Percentiles rank a stretch among this genome's conserved stretches.
These are phyloP conservation scores for Aquatica leii DNA, from an alignment of 2,888 invertebrate genomes.

Conservation along the genomic window DNA sequence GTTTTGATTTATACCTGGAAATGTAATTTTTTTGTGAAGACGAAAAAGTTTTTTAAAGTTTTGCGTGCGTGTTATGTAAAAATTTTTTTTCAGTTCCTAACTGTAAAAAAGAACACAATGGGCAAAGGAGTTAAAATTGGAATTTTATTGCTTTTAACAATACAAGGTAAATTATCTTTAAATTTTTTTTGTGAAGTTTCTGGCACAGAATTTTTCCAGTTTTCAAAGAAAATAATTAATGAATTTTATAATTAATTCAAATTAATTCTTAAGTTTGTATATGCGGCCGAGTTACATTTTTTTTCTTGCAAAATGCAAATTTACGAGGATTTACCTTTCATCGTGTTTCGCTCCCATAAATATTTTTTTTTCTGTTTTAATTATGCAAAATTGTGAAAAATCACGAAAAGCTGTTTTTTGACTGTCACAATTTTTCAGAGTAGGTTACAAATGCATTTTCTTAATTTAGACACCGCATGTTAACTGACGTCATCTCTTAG, in stretches of 20 bases:
- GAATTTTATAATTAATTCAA: not conserved
- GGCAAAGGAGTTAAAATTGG: slow-evolving; percentile 16
- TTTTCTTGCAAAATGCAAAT: too few relatives aligned
- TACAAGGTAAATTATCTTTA: slow-evolving; percentile 26
- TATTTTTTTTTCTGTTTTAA: too few relatives aligned
- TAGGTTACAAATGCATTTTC: too few relatives aligned
- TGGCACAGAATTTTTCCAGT: not conserved
- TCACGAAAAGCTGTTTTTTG: too few relatives aligned
- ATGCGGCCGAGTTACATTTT: not conserved
- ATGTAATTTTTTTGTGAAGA: slow-evolving; percentile 14
- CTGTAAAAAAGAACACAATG: not conserved
- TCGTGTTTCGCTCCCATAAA: too few relatives aligned
- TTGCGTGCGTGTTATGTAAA: slow-evolving; percentile 26
- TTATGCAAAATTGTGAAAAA: too few relatives aligned
- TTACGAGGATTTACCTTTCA: too few relatives aligned
- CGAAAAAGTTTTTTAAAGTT: slow-evolving; percentile 4
- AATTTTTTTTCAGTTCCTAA: not conserved
- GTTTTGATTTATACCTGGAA: slow-evolving; percentile 3
- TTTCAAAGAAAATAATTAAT: slow-evolving; percentile 21
- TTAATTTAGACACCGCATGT: too few relatives aligned
- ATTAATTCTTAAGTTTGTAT: not conserved
- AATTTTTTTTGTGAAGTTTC: not conserved
- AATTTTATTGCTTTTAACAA: slow-evolving; percentile 23
- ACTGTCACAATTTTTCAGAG: too few relatives aligned
- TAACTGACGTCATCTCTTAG: too few relatives aligned